Evolutionary conservation across 2,797 vertebrate genomes (phyloP).

Genomic region (Anolis apletophallus): DNA sequence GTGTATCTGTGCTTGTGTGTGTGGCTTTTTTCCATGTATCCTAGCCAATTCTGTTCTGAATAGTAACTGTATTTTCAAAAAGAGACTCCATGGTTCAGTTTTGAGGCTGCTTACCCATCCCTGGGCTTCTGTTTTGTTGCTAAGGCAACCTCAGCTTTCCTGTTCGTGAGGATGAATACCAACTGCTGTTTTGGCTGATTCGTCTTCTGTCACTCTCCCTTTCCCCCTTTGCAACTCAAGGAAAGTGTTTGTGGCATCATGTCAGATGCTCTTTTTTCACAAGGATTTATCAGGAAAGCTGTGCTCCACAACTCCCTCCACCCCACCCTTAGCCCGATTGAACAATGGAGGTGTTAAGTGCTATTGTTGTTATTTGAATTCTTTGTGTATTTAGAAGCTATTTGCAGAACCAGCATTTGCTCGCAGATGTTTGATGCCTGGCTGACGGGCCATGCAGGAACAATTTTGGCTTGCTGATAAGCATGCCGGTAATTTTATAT

Average conservation of each 20-base stretch:
- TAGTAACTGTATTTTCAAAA: neutral
- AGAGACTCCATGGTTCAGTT: slow-evolving; percentile 8
- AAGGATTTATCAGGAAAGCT: neutral
- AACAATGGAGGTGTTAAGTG: neutral
- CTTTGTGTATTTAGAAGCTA: neutral
- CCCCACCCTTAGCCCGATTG: neutral
- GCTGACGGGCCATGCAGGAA: neutral
- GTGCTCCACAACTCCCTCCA: too few species aligned
- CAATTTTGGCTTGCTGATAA: neutral
- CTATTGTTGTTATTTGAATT: neutral
- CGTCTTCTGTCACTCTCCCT: neutral
- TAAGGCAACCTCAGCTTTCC: slow-evolving; percentile 10
- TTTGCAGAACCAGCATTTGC: neutral
- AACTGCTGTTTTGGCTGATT: slow-evolving; percentile 40
- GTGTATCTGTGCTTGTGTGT: too few species aligned
- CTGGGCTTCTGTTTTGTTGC: slow-evolving; percentile 6
- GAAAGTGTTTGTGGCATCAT: slow-evolving; percentile 20
- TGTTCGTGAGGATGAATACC: neutral
- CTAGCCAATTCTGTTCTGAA: neutral
- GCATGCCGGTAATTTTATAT: neutral
- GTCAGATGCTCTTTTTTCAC: slow-evolving; percentile 39
- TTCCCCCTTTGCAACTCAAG: slow-evolving; percentile 1
- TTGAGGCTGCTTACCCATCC: slow-evolving; percentile 9
- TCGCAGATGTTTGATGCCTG: neutral
- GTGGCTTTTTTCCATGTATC: neutral